phyloP scores from a whole-genome alignment of 2,797 vertebrate genomes.

The Balearica regulorum region DNA sequence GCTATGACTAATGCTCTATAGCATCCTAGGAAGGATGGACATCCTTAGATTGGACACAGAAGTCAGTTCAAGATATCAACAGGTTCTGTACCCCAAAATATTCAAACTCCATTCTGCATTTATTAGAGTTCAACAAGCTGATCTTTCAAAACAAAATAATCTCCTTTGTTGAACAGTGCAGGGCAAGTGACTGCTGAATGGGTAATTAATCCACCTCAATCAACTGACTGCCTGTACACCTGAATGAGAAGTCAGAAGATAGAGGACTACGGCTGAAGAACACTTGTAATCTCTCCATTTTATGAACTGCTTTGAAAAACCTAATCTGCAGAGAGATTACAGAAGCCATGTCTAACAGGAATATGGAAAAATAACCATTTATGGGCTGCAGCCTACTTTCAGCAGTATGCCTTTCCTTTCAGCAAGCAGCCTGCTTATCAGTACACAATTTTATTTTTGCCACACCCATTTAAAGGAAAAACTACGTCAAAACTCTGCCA shows the following conservation, averaged over 20 bases:
- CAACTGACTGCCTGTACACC: neutral
- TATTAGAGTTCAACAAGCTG: neutral
- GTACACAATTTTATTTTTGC: constrained; percentile 9
- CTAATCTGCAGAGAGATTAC: neutral
- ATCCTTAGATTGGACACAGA: neutral
- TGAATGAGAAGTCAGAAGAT: neutral
- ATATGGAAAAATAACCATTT: neutral
- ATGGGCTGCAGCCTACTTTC: neutral
- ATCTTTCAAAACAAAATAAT: neutral
- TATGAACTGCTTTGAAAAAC: neutral
- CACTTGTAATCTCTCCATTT: neutral
- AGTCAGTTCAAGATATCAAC: neutral
- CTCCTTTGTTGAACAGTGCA: neutral
- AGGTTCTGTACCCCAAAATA: neutral
- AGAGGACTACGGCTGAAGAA: neutral
- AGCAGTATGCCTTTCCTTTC: neutral
- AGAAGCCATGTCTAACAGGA: neutral
- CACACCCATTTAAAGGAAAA: constrained; percentile 50
- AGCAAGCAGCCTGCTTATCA: constrained; percentile 49
- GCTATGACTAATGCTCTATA: neutral
- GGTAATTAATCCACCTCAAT: neutral
- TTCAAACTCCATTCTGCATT: neutral
- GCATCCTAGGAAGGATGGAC: neutral
- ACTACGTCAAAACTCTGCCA: neutral
- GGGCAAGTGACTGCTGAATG: neutral